Percentiles rank a stretch among this genome's conserved stretches.
Conservation (phyloP, 2,113 vertebrate species). For the Anhinga rufa region DNA sequence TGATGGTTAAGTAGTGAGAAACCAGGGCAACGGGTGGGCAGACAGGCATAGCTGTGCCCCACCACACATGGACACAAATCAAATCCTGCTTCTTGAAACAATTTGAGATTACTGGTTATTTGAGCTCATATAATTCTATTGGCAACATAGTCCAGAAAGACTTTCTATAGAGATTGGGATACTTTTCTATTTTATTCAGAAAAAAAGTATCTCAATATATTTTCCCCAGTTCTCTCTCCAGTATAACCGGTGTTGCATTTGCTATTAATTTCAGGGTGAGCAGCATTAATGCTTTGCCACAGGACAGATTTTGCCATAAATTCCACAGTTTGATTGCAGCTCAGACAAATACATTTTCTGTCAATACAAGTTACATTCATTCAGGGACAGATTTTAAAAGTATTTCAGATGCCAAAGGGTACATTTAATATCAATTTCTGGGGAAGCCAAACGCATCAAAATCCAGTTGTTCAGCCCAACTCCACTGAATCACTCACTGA, state of each 20-base stretch:
- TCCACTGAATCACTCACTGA: neutral
- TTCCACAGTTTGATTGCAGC: neutral
- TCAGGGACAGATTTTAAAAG: neutral
- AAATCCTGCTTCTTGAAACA: neutral
- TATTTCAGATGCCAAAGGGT: neutral
- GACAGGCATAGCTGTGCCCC: neutral
- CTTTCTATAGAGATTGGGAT: neutral
- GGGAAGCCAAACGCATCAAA: neutral
- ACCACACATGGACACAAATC: fast-evolving
- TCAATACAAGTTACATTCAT: neutral
- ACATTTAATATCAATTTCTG: neutral
- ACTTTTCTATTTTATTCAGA: neutral
- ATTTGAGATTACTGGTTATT: neutral
- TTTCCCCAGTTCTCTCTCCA: neutral
- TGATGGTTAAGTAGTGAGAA: neutral
- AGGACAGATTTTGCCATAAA: neutral
- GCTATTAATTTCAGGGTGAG: neutral
- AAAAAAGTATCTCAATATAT: neutral
- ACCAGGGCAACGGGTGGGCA: fast-evolving
- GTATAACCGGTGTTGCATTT: neutral
- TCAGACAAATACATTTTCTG: neutral
- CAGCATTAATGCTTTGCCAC: neutral
- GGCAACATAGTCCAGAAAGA: neutral
- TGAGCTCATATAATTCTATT: neutral
- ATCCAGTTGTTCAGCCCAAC: neutral